Percentiles rank a stretch among this genome's conserved stretches.
Conservation (phyloP, 2,888 invertebrate genomes). For the Bugula neritina region DNA sequence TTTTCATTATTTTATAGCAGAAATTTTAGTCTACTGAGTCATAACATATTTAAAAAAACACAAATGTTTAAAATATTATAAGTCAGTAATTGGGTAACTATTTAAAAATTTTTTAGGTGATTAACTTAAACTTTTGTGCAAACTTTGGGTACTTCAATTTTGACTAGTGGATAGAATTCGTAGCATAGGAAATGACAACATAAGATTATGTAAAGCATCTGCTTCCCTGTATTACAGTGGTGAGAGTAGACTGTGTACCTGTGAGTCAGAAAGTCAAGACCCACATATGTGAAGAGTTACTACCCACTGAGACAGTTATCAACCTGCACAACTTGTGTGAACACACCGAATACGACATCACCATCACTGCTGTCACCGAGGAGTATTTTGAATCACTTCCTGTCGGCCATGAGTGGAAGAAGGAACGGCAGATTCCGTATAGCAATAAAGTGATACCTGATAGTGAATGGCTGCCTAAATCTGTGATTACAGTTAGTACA, state of each 20-base stretch:
- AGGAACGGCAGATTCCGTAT: slow-evolving; percentile 39
- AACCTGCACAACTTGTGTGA: slow-evolving; percentile 45
- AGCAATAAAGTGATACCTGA: slow-evolving; percentile 40
- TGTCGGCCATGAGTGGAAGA: slow-evolving; percentile 42
- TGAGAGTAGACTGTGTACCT: slow-evolving; percentile 49
- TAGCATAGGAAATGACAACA: no score
- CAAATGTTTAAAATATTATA: not conserved
- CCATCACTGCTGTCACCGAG: slow-evolving; percentile 50
- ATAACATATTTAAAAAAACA: no score
- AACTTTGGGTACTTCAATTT: no score
- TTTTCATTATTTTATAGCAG: not conserved
- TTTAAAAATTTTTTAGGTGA: no score
- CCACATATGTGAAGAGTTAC: slow-evolving; percentile 38
- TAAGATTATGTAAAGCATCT: no score
- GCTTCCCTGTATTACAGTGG: slow-evolving; percentile 35
- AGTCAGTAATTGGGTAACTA: no score
- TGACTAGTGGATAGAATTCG: no score
- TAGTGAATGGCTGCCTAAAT: slow-evolving; percentile 48
- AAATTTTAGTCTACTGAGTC: not conserved
- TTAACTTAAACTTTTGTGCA: no score
- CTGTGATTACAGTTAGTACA: slow-evolving; percentile 41
- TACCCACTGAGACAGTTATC: slow-evolving; percentile 44
- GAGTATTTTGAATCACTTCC: slow-evolving; percentile 52
- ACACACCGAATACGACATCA: slow-evolving; percentile 48
- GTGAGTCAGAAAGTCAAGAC: slow-evolving; percentile 36